Conservation (phyloP, 1,140 invertebrate genomes). For the Galleria mellonella region DNA sequence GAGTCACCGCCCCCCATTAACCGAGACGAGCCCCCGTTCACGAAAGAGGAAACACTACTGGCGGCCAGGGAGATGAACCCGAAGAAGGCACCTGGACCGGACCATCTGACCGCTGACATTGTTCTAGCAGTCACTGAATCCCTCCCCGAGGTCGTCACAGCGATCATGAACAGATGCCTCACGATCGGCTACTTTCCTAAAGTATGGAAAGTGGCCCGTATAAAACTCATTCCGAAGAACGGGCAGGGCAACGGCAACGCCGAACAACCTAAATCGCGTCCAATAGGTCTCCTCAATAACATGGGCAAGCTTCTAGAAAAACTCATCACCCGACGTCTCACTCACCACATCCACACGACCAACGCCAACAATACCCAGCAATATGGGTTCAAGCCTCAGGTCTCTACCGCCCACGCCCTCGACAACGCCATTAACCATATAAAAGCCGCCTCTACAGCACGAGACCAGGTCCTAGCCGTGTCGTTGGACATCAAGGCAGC, state of each 20-base stretch:
- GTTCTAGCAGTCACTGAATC: neutral
- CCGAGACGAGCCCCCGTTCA: constrained; percentile 2
- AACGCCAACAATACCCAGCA: constrained; percentile 5
- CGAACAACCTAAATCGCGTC: neutral
- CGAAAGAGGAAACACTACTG: neutral
- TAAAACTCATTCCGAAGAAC: constrained; percentile 5
- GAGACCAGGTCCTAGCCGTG: constrained; percentile 3
- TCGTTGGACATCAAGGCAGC: constrained; percentile 24
- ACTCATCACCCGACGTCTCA: constrained; percentile 11
- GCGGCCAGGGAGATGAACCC: neutral
- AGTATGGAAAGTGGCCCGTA: neutral
- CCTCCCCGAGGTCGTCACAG: neutral
- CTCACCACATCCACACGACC: neutral
- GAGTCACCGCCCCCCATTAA: neutral
- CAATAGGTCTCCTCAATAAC: constrained; percentile 10
- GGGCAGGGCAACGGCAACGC: neutral
- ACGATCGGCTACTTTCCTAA: neutral
- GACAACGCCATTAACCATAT: constrained; percentile 7
- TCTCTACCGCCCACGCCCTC: constrained; percentile 9
- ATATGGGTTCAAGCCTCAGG: constrained; percentile 20
- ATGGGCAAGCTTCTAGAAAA: constrained; percentile 24
- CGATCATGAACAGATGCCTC: constrained; percentile 1
- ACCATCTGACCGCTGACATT: constrained; percentile 6
- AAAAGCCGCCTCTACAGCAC: neutral
- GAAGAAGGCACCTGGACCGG: constrained; percentile 4